Base-by-base conservation (phyloP, 2,888 invertebrate genomes). In the Allacma fusca region DNA sequence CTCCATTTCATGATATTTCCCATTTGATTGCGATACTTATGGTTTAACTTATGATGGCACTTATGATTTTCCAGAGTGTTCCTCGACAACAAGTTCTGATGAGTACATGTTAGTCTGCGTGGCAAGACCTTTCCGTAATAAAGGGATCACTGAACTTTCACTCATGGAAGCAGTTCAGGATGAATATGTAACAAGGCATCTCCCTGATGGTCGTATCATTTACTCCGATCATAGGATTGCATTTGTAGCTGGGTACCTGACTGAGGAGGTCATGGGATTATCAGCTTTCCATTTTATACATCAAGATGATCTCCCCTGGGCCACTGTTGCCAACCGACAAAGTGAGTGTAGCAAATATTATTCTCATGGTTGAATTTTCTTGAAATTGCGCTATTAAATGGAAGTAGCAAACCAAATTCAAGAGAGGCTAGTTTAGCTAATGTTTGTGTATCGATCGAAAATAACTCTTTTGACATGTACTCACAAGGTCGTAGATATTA, bases 271-370 rank as follows among this genome's bases (percentile, higher is more conserved):
- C 0, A 91, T 92, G 13, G 95, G 95, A n/a, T 88, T 91, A 79
- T 94, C 93, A 81, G 95, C 95, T 13, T 97, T 96, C 87, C 91
- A 91, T 76, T 95, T 93, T 86, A 96, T 97, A 92, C 94, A 94
- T 87, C 91, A 91, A 86, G 94, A 95, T 83, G 96, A 96, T 88
- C 93, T 94, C 1, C 91, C 93, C 85, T 95, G 94, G 93, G 93
- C 95, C 0, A 92, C 95, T 86, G 92, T 95, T 85, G 95, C 94
- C 0, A 89, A 96, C 77, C 89, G 94, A 83, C 94, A 95, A 88
- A 96, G 93, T 93, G 87, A 89, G 90, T 88, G n/a, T n/a, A n/a
- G n/a, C n/a, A n/a, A n/a, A 74, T n/a, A n/a, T n/a, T n/a, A n/a
- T n/a, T n/a, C n/a, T n/a, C n/a, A n/a, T n/a, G n/a, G n/a, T n/a